These are phyloP conservation scores for Brachymystax lenok DNA, from an alignment of 2,797 vertebrate species.

Conservation along the genomic window DNA sequence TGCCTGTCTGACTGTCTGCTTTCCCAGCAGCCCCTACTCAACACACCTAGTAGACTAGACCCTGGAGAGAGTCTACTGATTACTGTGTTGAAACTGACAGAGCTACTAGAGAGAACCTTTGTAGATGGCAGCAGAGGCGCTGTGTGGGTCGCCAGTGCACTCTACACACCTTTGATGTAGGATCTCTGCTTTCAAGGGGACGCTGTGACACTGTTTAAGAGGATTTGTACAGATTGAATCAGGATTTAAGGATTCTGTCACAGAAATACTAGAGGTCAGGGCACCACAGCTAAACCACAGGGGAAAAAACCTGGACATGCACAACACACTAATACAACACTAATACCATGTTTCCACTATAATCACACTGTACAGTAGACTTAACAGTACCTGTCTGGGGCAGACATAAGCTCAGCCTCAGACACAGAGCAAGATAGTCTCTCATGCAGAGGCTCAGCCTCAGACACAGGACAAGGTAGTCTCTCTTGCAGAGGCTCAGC, in stretches of 20 bases:
- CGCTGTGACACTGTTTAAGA: not conserved
- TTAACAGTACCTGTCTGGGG: not conserved
- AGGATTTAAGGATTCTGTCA: not conserved
- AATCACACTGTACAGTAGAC: not conserved
- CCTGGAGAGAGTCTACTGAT: too few species aligned
- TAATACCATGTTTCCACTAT: not conserved
- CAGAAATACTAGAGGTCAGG: not conserved
- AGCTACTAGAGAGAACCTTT: too few species aligned
- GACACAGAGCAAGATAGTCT: not conserved
- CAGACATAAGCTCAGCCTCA: too few species aligned
- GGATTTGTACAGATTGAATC: slow-evolving; percentile 2
- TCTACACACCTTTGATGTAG: not conserved
- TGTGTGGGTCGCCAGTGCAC: not conserved
- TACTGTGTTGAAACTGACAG: too few species aligned
- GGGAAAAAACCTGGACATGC: not conserved
- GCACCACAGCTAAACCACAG: not conserved
- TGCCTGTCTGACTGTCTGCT: too few species aligned
- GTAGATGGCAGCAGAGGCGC: too few species aligned
- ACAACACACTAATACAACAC: too few species aligned
- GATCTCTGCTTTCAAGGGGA: not conserved
- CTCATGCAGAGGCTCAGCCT: not conserved
- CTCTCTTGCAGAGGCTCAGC: not conserved
- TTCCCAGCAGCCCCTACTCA: too few species aligned
- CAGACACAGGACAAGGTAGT: not conserved
- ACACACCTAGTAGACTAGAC: too few species aligned